phyloP scores from a whole-genome alignment of 2,888 invertebrate genomes.

The Rhamnusium bicolor region DNA sequence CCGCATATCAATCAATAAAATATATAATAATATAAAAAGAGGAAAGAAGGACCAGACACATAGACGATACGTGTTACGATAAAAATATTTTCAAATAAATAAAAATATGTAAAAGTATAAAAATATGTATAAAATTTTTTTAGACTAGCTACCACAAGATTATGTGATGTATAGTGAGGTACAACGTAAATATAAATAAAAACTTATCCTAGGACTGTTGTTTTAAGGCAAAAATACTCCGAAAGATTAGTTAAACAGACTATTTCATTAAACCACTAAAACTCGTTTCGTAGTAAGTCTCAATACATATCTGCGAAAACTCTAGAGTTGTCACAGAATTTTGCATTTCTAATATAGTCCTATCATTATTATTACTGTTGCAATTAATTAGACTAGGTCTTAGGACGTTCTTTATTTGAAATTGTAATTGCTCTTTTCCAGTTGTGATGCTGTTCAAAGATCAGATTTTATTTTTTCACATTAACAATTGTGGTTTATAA shows the following conservation, averaged over 20 bases:
- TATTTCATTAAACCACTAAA: no score
- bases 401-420: no score
- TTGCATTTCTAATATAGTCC: no score
- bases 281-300: no score
- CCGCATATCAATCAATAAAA: conserved; percentile 42
- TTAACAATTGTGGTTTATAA: background rate
- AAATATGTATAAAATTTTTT: conserved; percentile 57
- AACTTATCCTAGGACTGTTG: conserved; percentile 32
- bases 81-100: conserved; percentile 46
- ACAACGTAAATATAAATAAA: conserved; percentile 50
- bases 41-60: conserved; percentile 55
- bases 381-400: no score
- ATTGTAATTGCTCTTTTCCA: background rate
- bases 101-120: conserved; percentile 60
- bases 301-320: no score
- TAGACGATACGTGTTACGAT: conserved; percentile 1
- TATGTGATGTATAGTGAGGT: conserved; percentile 58
- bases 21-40: conserved; percentile 39
- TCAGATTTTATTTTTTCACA: background rate
- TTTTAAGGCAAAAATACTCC: conserved; percentile 33
- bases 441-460: background rate
- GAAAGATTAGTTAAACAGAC: background rate
- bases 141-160: conserved; percentile 62
- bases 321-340: no score
- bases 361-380: no score